phyloP scores from a whole-genome alignment of 2,113 vertebrate genomes.

The Neofelis nebulosa region DNA sequence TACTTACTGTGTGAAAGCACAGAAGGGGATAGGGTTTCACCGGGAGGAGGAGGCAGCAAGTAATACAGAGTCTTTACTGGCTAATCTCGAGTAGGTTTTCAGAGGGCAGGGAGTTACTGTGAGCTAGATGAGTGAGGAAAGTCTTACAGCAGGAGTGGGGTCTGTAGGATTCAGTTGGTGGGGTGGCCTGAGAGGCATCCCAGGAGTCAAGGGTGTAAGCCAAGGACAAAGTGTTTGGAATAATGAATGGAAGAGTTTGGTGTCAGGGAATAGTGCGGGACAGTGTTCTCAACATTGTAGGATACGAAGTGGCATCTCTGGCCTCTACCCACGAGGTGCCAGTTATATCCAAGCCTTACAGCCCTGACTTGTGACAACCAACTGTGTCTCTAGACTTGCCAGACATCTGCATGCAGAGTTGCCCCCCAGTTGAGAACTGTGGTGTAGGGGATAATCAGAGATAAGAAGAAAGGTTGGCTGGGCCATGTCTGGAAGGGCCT shows the following conservation, averaged over 20 bases:
- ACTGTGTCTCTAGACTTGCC: not conserved
- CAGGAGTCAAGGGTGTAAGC: not conserved
- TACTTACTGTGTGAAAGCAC: no score
- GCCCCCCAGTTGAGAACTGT: not conserved
- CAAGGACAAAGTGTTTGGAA: not conserved
- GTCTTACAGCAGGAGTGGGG: not conserved
- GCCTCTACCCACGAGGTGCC: not conserved
- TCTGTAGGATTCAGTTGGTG: not conserved
- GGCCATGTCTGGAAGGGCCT: not conserved
- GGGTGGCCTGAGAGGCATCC: not conserved
- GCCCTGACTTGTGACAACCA: not conserved
- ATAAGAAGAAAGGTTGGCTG: not conserved
- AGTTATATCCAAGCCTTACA: not conserved
- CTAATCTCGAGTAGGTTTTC: not conserved
- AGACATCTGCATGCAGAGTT: not conserved
- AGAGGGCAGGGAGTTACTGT: not conserved
- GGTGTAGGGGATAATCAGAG: not conserved
- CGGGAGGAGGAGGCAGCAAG: not conserved
- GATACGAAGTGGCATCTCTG: not conserved
- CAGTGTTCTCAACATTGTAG: not conserved
- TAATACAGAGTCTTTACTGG: not conserved
- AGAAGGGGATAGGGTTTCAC: not conserved
- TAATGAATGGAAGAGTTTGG: not conserved
- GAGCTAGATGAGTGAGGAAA: not conserved
- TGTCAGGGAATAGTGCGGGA: not conserved